Percentiles rank a stretch among this genome's conserved stretches.
phyloP scores from a whole-genome alignment of 2,888 invertebrate species.

The Zygaena filipendulae region DNA sequence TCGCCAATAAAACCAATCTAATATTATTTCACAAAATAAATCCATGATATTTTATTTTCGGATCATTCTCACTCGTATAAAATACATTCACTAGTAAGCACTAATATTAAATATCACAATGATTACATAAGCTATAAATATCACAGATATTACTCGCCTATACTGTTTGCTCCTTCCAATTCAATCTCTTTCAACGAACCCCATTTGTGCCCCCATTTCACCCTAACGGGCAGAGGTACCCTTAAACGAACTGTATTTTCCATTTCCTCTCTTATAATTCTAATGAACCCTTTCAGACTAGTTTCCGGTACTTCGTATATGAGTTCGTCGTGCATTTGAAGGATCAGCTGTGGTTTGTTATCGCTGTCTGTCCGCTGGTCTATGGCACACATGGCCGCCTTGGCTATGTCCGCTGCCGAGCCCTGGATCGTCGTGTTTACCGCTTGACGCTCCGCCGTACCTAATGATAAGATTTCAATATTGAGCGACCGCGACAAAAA shows the following conservation, averaged over 20 bases:
- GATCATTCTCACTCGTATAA: too few relatives aligned
- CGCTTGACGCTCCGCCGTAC: slow-evolving; percentile 94
- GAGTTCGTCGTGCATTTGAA: slow-evolving; percentile 97
- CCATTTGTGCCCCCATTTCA: slow-evolving; percentile 87
- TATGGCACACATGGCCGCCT: slow-evolving; percentile 87
- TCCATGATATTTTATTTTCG: too few relatives aligned
- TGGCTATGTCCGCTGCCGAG: slow-evolving; percentile 95
- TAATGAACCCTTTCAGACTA: slow-evolving; percentile 66
- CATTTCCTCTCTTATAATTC: slow-evolving; percentile 81
- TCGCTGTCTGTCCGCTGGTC: slow-evolving; percentile 58
- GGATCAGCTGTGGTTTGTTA: slow-evolving; percentile 73
- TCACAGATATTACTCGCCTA: slow-evolving; percentile 23
- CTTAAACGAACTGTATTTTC: slow-evolving; percentile 77
- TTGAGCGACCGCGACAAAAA: too few relatives aligned
- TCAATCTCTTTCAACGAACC: slow-evolving; percentile 46
- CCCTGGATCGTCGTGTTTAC: slow-evolving; percentile 97
- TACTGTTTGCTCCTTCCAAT: too few relatives aligned
- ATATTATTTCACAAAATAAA: too few relatives aligned
- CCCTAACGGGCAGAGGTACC: slow-evolving; percentile 89
- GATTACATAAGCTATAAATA: slow-evolving; percentile 25
- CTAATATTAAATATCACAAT: slow-evolving; percentile 4
- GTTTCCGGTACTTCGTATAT: slow-evolving; percentile 85
- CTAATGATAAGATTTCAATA: slow-evolving; percentile 44
- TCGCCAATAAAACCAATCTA: too few relatives aligned
- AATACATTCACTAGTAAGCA: slow-evolving; percentile 16